phyloP scores from a whole-genome alignment of 2,888 invertebrate species.

The Zele albiditarsus region DNA sequence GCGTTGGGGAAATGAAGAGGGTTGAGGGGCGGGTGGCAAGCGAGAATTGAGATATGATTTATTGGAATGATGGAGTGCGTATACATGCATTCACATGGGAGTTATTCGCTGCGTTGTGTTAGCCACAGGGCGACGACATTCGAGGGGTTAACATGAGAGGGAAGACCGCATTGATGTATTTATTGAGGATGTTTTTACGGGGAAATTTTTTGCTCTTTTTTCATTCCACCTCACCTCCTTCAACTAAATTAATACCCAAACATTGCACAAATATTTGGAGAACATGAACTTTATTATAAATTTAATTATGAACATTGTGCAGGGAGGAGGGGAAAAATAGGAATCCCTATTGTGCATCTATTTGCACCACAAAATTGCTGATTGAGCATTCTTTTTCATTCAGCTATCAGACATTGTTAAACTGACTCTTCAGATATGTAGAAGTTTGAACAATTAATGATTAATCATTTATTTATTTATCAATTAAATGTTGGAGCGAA shows the following conservation, averaged over 20 bases:
- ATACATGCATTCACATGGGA: conserved; percentile 41
- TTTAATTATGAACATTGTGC: too few relatives aligned
- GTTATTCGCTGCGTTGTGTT: conserved; percentile 37
- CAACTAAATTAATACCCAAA: background rate
- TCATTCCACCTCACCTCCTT: background rate
- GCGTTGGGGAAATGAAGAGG: conserved; percentile 25
- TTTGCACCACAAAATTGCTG: too few relatives aligned
- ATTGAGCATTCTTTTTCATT: too few relatives aligned
- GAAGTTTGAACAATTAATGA: too few relatives aligned
- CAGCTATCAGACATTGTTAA: too few relatives aligned
- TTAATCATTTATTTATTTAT: too few relatives aligned
- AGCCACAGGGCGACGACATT: conserved; percentile 38
- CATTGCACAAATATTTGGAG: background rate
- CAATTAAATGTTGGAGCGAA: too few relatives aligned
- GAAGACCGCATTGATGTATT: conserved; percentile 34
- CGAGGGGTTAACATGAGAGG: conserved; percentile 12
- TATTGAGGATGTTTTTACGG: conserved; percentile 31
- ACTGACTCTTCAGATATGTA: too few relatives aligned
- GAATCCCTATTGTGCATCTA: too few relatives aligned
- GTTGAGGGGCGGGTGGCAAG: conserved; percentile 28
- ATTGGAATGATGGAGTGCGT: conserved; percentile 45
- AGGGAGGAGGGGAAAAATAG: too few relatives aligned
- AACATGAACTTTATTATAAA: too few relatives aligned
- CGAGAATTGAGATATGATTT: conserved; percentile 51
- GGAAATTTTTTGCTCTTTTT: conserved; percentile 17